Evolutionary conservation across 2,888 invertebrate genomes (phyloP).

Genomic region (Phaedon cochleariae): DNA sequence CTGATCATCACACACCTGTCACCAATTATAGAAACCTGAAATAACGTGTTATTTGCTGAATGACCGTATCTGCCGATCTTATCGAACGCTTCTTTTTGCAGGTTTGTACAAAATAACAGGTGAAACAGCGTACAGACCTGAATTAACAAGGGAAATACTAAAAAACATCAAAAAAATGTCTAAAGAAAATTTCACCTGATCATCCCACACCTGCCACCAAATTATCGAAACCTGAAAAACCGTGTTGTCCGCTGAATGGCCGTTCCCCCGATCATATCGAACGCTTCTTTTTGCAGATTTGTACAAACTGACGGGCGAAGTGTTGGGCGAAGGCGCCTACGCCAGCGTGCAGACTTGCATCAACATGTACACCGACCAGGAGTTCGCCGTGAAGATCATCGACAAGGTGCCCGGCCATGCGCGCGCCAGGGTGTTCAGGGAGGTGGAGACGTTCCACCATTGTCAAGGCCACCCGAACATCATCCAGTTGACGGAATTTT

Average conservation of each 20-base stretch:
- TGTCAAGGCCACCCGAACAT: slow-evolving; percentile 98
- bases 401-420: slow-evolving; percentile 95
- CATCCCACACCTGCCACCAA: too few species aligned
- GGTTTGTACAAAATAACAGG: too few species aligned
- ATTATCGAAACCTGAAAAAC: too few species aligned
- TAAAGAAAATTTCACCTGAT: too few species aligned
- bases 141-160: too few species aligned
- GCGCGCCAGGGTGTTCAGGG: slow-evolving; percentile 93
- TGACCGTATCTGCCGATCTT: neutral
- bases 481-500: slow-evolving; percentile 96
- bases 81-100: too few species aligned
- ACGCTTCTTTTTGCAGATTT: slow-evolving; percentile 74
- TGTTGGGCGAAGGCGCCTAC: slow-evolving; percentile 96
- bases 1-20: too few species aligned
- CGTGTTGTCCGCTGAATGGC: too few species aligned
- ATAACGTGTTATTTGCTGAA: too few species aligned
- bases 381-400: slow-evolving; percentile 97
- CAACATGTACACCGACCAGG: slow-evolving; percentile 88
- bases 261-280: neutral
- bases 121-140: too few species aligned
- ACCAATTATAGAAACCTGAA: too few species aligned
- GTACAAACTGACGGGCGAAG: slow-evolving; percentile 94
- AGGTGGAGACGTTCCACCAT: slow-evolving; percentile 98
- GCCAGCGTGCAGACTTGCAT: slow-evolving; percentile 95
- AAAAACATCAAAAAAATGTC: too few species aligned